A percentile compares a stretch with the other conserved stretches of the same genome.
Conservation (phyloP, 2,888 invertebrate species). For the Heterodera filipjevi region DNA sequence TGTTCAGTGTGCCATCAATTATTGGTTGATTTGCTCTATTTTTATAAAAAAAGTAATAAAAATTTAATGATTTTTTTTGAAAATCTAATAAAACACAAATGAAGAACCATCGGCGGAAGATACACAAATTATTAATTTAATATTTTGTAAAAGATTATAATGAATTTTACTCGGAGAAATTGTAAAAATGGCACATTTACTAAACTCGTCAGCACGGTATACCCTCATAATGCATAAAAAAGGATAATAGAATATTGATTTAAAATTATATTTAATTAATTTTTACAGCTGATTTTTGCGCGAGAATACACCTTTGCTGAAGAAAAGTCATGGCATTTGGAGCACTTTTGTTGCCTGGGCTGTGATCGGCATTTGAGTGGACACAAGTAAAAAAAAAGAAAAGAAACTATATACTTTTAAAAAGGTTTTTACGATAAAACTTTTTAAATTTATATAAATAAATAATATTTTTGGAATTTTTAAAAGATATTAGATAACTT, state of each 20-base stretch:
- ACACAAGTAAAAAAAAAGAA: conserved; percentile 36
- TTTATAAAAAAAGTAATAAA: no score
- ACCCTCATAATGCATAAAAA: no score
- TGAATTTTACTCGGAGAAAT: no score
- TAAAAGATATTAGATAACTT: conserved; percentile 2
- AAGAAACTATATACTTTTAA: conserved; percentile 20
- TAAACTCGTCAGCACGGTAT: no score
- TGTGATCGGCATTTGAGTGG: conserved; percentile 53
- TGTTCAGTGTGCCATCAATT: conserved; percentile 80
- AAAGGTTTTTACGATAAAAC: neutral
- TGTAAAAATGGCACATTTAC: no score
- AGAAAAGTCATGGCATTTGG: conserved; percentile 75
- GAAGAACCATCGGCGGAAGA: no score
- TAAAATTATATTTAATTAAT: no score
- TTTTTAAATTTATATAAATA: conserved; percentile 9
- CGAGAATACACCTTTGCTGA: conserved; percentile 86
- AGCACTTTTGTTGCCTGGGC: conserved; percentile 73
- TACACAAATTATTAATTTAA: no score
- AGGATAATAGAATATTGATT: no score
- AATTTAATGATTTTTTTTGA: no score
- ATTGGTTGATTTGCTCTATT: conserved; percentile 83
- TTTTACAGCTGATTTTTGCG: conserved; percentile 77
- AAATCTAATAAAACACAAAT: no score
- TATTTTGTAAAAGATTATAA: no score
- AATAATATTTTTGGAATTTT: conserved; percentile 15